Evolutionary conservation across 2,888 invertebrate genomes (phyloP).

Genomic region (Hecatera dysodea): DNA sequence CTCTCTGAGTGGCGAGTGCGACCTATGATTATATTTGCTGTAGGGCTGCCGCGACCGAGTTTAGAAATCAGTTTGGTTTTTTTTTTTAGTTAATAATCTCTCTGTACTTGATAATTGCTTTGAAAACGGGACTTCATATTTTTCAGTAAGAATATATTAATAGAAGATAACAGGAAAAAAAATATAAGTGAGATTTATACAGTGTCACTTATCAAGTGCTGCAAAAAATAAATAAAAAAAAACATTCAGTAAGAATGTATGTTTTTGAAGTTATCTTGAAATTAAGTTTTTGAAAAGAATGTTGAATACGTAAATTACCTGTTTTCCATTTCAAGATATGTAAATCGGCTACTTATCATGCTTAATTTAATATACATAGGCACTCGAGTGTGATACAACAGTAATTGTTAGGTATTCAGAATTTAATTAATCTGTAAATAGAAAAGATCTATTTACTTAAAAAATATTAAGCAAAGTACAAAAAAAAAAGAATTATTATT

Average conservation of each 20-base stretch:
- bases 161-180: too few species aligned
- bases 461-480: too few species aligned
- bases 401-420: neutral
- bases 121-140: too few species aligned
- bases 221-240: too few species aligned
- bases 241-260: neutral
- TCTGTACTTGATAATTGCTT: neutral
- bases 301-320: constrained; percentile 11
- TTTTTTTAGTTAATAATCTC: neutral
- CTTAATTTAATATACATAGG: constrained; percentile 22
- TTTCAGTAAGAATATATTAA: too few species aligned
- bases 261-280: neutral
- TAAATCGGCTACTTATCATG: constrained; percentile 18
- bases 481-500: too few species aligned
- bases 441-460: too few species aligned
- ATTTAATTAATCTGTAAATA: neutral
- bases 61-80: neutral
- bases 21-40: constrained; percentile 18
- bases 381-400: neutral
- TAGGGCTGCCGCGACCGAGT: constrained; percentile 25
- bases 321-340: constrained; percentile 27
- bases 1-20: constrained; percentile 26
- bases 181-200: too few species aligned
- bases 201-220: too few species aligned
- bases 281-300: constrained; percentile 4